Conservation (phyloP, 2,888 invertebrate species). For the Chouioia cunea region DNA sequence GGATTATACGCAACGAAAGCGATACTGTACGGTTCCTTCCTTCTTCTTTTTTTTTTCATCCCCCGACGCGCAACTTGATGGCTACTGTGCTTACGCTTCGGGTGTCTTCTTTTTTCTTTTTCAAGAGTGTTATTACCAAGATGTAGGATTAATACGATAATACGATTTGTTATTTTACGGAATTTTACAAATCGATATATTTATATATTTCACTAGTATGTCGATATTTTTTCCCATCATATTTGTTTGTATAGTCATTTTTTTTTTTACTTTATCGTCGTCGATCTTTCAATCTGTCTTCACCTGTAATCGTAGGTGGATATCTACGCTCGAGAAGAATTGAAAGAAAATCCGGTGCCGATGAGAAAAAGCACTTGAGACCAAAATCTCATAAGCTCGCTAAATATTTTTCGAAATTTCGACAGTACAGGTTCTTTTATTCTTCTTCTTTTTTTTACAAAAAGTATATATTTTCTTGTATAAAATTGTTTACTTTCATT, state of each 20-base stretch:
- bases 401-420: background rate
- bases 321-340: background rate
- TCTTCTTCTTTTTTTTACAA: background rate
- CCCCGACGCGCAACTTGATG: slow-evolving; percentile 21
- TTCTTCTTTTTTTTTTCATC: slow-evolving; percentile 11
- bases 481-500: too few relatives aligned
- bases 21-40: slow-evolving; percentile 23
- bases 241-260: too few relatives aligned
- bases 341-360: too few relatives aligned
- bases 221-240: too few relatives aligned
- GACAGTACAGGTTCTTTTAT: background rate
- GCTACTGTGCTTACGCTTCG: background rate
- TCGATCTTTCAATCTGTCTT: background rate
- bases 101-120: background rate
- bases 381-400: slow-evolving; percentile 17
- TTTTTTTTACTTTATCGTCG: slow-evolving; percentile 3
- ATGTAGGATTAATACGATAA: too few relatives aligned
- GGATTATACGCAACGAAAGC: slow-evolving; percentile 38
- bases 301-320: background rate
- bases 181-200: too few relatives aligned
- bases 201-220: too few relatives aligned
- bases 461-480: too few relatives aligned
- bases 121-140: too few relatives aligned
- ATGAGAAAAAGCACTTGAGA: slow-evolving; percentile 26
- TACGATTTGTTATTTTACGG: too few relatives aligned